Conservation (phyloP, 2,888 invertebrate genomes). For the Phlogophora meticulosa region DNA sequence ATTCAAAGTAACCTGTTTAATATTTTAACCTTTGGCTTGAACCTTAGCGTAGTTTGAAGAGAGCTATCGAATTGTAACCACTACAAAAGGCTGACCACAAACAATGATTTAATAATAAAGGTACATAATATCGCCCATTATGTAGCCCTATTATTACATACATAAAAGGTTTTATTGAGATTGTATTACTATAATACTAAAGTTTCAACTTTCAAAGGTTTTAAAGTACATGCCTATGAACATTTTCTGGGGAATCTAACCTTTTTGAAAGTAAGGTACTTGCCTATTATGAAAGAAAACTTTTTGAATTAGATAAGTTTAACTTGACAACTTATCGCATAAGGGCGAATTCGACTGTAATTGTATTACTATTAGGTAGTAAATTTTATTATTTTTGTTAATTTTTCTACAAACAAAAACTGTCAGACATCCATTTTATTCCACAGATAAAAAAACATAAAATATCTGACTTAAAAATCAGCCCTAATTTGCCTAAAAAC, state of each 20-base stretch:
- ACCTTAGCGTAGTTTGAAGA: conserved; percentile 21
- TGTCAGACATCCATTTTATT: no score
- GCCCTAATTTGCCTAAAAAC: conserved; percentile 1
- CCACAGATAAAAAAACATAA: no score
- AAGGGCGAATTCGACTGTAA: no score
- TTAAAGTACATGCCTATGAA: conserved; percentile 11
- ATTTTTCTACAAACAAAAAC: no score
- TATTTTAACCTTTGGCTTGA: conserved; percentile 24
- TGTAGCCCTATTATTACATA: conserved; percentile 51
- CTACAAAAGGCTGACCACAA: conserved; percentile 38
- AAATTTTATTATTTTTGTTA: no score
- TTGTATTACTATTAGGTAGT: no score
- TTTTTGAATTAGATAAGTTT: background rate
- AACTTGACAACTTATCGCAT: background rate
- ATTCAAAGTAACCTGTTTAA: conserved; percentile 1
- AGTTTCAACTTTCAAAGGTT: conserved; percentile 51
- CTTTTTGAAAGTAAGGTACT: background rate
- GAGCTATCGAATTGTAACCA: conserved; percentile 18
- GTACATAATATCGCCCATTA: conserved; percentile 51
- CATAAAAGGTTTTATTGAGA: conserved; percentile 45
- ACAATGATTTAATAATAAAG: conserved; percentile 44
- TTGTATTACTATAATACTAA: conserved; percentile 44
- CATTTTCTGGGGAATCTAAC: conserved; percentile 1
- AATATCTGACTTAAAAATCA: no score
- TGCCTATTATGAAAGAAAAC: conserved; percentile 2